Evolutionary conservation across 1,140 invertebrate species (phyloP).

Genomic region (Sarcophaga bullata): DNA sequence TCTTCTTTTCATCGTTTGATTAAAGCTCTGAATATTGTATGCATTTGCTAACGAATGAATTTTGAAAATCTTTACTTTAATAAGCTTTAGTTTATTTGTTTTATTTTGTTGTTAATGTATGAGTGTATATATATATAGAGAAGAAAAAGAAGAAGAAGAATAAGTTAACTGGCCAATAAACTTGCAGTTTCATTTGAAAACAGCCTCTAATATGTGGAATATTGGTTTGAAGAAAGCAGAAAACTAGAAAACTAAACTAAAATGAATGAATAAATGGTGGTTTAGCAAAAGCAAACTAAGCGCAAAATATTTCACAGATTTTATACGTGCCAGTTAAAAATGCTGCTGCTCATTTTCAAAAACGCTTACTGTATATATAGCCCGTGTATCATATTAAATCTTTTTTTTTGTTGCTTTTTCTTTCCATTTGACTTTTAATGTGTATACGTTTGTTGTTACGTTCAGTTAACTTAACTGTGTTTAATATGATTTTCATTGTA

Average conservation of each 20-base stretch:
- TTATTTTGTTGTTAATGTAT: background rate
- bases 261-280: background rate
- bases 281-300: background rate
- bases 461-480: conserved; percentile 2
- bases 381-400: background rate
- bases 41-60: background rate
- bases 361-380: background rate
- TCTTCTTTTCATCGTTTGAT: no score
- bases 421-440: background rate
- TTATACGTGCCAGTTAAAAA: no score
- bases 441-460: background rate
- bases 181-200: conserved; percentile 59
- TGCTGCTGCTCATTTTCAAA: no score
- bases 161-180: conserved; percentile 60
- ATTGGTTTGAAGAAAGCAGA: background rate
- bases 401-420: background rate
- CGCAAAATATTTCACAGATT: background rate
- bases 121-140: background rate
- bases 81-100: conserved; percentile 3
- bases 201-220: conserved; percentile 4
- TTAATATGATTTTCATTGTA: background rate
- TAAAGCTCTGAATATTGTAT: background rate
- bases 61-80: background rate
- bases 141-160: background rate
- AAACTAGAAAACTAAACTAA: background rate